Evolutionary conservation across 2,888 invertebrate species (phyloP), one percentile per base, ranked within the genome.

Genomic region (Apomyelois bistriatella): DNA sequence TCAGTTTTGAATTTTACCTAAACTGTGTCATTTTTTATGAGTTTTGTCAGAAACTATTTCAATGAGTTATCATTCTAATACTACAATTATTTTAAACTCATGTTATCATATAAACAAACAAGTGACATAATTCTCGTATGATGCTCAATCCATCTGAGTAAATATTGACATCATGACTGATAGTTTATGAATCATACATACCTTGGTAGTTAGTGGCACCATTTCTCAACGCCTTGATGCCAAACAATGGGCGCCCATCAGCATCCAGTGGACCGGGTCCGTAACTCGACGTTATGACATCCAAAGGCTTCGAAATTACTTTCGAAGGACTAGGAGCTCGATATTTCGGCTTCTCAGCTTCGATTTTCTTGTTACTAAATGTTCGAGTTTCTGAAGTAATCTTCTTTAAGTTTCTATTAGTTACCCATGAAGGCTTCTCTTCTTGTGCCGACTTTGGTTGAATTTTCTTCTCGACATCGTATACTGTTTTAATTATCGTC

Each of bases 201-300:
- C 94, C 94, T 92, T 93, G 93, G 65, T 91, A 92, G 76, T 92
- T 93, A 65, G 91, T 90, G 69, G 91, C 91, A 54, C 92, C 91
- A 66, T 92, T 92, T 64, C 86, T 79, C 55, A 96, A 89, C 53
- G 96, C 96, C 71, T 92, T 92, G 63, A 96, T 92, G 52, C 96
- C 96, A 82, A 96, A 96, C 54, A 96, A 87, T 16, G 96, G 96
- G 54, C 92, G 90, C 9, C 96, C 96, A 64, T 95, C 93, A 60
- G 95, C 95, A 73, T 96, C 96, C 1, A 94, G 93, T 22, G 96
- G 96, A 0, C 96, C 96, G 1, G 95, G 94, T 1, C 96, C 96
- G 76, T 96, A 96, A 74, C 95, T 94, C 1, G 95, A 95, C 2
- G 94, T 95, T 55, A 96, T 94, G 28, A 92, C 92, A 73, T 95